Conservation (phyloP, 2,888 invertebrate genomes). For the Drosophila tanythrix region DNA sequence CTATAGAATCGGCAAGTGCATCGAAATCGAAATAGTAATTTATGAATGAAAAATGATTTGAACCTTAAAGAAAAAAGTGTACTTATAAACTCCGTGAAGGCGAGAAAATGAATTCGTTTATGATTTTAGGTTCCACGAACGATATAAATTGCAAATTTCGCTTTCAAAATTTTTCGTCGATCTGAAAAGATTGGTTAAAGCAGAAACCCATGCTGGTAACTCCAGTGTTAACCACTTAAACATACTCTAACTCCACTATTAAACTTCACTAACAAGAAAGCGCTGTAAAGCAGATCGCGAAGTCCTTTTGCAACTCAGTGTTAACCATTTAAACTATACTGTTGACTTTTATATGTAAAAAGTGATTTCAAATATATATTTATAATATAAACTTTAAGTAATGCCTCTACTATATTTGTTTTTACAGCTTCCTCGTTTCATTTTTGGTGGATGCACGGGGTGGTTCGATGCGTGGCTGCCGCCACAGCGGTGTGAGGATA, state of each 20-base stretch:
- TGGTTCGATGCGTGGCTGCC: constrained; percentile 99
- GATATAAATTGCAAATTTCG: too few relatives aligned
- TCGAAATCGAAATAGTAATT: too few relatives aligned
- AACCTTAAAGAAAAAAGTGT: too few relatives aligned
- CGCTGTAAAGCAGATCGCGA: background rate
- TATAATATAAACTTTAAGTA: background rate
- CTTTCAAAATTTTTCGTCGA: too few relatives aligned
- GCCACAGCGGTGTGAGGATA: constrained; percentile 98
- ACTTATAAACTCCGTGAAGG: too few relatives aligned
- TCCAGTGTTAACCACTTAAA: background rate
- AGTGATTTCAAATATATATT: background rate
- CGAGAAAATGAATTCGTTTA: too few relatives aligned
- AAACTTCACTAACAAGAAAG: background rate
- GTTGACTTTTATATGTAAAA: background rate
- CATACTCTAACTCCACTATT: background rate
- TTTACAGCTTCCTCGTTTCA: constrained; percentile 95
- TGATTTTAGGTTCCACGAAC: too few relatives aligned
- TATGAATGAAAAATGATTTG: too few relatives aligned
- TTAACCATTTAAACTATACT: background rate
- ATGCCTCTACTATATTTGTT: background rate
- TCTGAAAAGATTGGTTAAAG: too few relatives aligned
- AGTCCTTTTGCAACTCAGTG: background rate
- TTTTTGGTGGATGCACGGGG: constrained; percentile 99
- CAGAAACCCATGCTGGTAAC: background rate
- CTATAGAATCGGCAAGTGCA: too few relatives aligned